These are phyloP conservation scores for human DNA, from an alignment of 2,113 vertebrate genomes.

Conservation along the genomic window DNA sequence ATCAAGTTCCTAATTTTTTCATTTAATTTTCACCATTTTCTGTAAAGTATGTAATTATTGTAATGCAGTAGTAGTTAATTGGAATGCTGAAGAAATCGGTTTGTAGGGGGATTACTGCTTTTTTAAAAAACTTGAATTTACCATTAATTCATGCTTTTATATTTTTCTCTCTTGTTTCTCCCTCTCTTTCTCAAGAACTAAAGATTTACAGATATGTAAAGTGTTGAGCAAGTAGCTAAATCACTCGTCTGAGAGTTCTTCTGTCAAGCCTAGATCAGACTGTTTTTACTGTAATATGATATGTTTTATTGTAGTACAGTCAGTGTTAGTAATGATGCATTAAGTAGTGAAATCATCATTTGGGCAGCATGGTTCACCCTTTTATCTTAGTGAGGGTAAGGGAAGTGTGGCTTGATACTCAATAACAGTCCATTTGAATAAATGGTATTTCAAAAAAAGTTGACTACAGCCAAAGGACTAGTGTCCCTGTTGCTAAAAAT, in stretches of 20 bases:
- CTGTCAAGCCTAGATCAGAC: neutral
- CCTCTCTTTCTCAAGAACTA: neutral
- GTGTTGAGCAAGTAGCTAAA: neutral
- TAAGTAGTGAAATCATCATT: neutral
- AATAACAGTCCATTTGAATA: neutral
- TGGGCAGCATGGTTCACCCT: neutral
- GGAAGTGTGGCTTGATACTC: neutral
- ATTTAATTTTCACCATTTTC: neutral
- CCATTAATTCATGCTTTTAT: neutral
- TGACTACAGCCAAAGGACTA: neutral
- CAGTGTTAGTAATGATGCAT: neutral
- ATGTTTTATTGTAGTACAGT: neutral
- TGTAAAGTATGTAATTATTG: neutral
- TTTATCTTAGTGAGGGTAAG: neutral
- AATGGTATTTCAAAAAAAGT: neutral
- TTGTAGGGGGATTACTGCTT: neutral
- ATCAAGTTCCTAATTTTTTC: neutral
- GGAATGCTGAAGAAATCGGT: neutral
- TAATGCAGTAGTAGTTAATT: neutral
- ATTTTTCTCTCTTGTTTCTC: neutral
- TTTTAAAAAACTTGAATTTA: slow-evolving; percentile 7
- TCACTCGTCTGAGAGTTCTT: neutral
- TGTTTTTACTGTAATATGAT: neutral
- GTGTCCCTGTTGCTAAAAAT: neutral
- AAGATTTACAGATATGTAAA: neutral